Evolutionary conservation across 1,140 invertebrate genomes (phyloP), one percentile per base, ranked within the genome.

Genomic region (Drosophila jambulina): DNA sequence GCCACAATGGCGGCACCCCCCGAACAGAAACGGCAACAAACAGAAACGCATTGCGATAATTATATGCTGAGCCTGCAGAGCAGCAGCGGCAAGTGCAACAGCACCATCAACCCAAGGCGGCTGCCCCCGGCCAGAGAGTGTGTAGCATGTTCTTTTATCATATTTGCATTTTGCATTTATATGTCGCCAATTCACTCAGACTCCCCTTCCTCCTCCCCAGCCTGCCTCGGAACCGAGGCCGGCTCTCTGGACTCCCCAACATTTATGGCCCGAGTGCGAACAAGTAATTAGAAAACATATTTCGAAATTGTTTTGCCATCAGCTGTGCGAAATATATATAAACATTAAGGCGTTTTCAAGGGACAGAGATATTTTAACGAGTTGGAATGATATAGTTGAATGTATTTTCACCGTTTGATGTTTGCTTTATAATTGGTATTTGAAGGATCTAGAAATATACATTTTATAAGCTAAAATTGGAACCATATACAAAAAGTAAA

Each of bases 281-380:
- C 85, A 87, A 90, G 85, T 90, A 90, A 90, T 90, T 90, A 90
- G 87, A 90, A 91, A 90, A 91, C 75, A 83, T 87, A 79, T 86
- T 77, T 85, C 67, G 67, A 78, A 80, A 75, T 80, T 77, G 70
- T 85, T 69, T 64, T 36, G 43, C 54, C 80, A 25, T 56, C 69
- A 71, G 69, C 68, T 71, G 68, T 51, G 65, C 63, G 4, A 61
- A 27, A 36, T 36, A 54, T 36, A 17, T 23, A 38, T 29, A n/a
- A 27, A 45, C 8, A 29, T 40, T 21, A 61, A 19, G 29, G 19
- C 13, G 27, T 34, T 43, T 21, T 15, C 25, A 3, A 19, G 23
- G 54, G 17, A 43, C 27, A 38, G 5, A 54, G 21, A 38, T n/a
- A 54, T 38, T 54, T 54, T 38, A 17, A n/a, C 4, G 34, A 36